These are phyloP conservation scores for Palloptera scutellata DNA, from an alignment of 2,888 invertebrate genomes.

Conservation along the genomic window DNA sequence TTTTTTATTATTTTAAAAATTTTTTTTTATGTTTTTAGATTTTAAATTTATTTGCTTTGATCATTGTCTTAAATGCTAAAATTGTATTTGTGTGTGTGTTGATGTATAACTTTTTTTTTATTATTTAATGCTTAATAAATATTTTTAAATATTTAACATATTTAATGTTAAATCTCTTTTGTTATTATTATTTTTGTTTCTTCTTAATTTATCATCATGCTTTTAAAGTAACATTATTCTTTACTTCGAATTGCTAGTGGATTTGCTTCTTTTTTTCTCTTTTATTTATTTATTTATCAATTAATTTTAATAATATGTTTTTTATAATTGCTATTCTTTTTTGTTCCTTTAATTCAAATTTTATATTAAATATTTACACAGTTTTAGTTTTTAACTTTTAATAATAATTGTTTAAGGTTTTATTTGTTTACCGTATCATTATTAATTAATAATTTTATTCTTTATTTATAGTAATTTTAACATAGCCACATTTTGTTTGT, in stretches of 20 bases:
- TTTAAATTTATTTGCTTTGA: constrained; percentile 22
- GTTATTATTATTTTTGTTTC: constrained; percentile 5
- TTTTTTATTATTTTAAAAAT: constrained; percentile 18
- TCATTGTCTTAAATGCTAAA: constrained; percentile 15
- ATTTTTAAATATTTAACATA: constrained; percentile 21
- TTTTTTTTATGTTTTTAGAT: constrained; percentile 16
- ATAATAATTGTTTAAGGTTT: constrained; percentile 1
- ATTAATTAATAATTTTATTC: constrained; percentile 35
- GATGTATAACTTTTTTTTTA: background rate
- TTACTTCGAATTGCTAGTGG: background rate
- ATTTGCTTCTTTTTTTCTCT: constrained; percentile 4
- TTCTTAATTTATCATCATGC: constrained; percentile 9
- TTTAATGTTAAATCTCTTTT: constrained; percentile 2
- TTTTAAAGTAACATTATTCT: constrained; percentile 8
- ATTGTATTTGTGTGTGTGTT: constrained; percentile 1
- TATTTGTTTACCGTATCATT: background rate
- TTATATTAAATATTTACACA: constrained; percentile 24
- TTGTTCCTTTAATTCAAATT: constrained; percentile 7
- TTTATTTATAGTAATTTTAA: constrained; percentile 6
- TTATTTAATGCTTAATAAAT: constrained; percentile 41
- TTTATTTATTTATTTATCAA: background rate
- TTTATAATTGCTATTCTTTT: background rate
- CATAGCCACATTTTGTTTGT: constrained; percentile 20
- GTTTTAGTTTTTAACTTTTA: background rate
- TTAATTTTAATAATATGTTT: constrained; percentile 9